A percentile compares a stretch with the other conserved stretches of the same genome.
Evolutionary conservation across 2,888 invertebrate species (phyloP).

Genomic region (Aporophyla lueneburgensis): DNA sequence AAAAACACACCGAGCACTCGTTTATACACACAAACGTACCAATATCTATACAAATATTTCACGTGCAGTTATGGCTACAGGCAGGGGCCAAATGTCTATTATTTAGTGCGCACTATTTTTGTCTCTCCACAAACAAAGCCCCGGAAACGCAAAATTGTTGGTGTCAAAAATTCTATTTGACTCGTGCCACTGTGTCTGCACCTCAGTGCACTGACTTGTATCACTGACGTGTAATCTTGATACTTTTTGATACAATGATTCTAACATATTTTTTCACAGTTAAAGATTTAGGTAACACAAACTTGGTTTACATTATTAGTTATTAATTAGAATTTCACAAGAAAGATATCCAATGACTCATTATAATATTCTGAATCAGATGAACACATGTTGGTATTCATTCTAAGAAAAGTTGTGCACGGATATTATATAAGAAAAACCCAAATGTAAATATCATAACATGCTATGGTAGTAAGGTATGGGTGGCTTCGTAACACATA

Average conservation of each 20-base stretch:
- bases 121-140: slow-evolving; percentile 72
- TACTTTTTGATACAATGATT: slow-evolving; percentile 54
- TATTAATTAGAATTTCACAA: slow-evolving; percentile 38
- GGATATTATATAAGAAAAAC: slow-evolving; percentile 4
- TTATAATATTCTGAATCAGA: slow-evolving; percentile 24
- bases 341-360: slow-evolving; percentile 39
- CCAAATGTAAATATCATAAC: slow-evolving; percentile 22
- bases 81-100: slow-evolving; percentile 53
- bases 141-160: slow-evolving; percentile 81
- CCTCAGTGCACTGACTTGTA: slow-evolving; percentile 60
- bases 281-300: neutral
- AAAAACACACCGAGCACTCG: neutral
- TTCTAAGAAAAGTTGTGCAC: slow-evolving; percentile 30
- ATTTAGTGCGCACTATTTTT: slow-evolving; percentile 74
- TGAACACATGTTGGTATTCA: slow-evolving; percentile 20
- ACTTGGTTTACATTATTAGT: slow-evolving; percentile 28
- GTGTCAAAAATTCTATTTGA: slow-evolving; percentile 82
- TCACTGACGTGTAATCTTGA: slow-evolving; percentile 61
- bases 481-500: neutral
- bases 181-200: slow-evolving; percentile 72
- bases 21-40: slow-evolving; percentile 18
- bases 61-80: slow-evolving; percentile 49
- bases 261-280: neutral
- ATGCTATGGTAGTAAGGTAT: neutral
- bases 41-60: slow-evolving; percentile 30